These are phyloP conservation scores for Yasuhikotakia modesta DNA, from an alignment of 2,797 vertebrate species.

Conservation along the genomic window DNA sequence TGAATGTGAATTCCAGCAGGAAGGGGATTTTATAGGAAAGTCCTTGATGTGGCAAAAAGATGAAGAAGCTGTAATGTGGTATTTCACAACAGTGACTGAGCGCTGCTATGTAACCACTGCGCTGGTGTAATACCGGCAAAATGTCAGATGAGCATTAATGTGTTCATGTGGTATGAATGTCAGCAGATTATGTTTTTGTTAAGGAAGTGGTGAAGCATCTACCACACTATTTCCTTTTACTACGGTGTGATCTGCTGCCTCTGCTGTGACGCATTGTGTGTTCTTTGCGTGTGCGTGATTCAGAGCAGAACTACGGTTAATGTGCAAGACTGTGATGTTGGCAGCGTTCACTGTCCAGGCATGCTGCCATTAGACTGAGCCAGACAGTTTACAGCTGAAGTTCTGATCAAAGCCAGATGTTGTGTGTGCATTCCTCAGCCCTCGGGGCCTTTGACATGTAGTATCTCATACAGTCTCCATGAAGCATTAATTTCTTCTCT, in stretches of 20 bases:
- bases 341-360: slow-evolving; percentile 26
- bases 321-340: slow-evolving; percentile 3
- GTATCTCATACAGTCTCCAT: background rate
- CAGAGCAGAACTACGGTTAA: slow-evolving; percentile 28
- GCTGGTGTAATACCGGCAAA: background rate
- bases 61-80: slow-evolving; percentile 32
- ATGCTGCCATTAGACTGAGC: slow-evolving; percentile 32
- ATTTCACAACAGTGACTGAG: background rate
- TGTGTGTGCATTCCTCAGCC: slow-evolving; percentile 17
- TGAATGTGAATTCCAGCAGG: background rate
- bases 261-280: background rate
- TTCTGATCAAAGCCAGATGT: slow-evolving; percentile 54
- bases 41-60: background rate
- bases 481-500: background rate
- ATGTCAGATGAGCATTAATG: background rate
- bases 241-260: background rate
- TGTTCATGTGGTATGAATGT: background rate
- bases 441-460: background rate
- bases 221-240: background rate
- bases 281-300: background rate
- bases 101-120: background rate
- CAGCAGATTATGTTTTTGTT: background rate
- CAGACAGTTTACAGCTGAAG: no score
- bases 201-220: background rate
- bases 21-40: slow-evolving; percentile 2